Conservation (phyloP, 2,113 vertebrate genomes). For the Clarias macrocephalus region DNA sequence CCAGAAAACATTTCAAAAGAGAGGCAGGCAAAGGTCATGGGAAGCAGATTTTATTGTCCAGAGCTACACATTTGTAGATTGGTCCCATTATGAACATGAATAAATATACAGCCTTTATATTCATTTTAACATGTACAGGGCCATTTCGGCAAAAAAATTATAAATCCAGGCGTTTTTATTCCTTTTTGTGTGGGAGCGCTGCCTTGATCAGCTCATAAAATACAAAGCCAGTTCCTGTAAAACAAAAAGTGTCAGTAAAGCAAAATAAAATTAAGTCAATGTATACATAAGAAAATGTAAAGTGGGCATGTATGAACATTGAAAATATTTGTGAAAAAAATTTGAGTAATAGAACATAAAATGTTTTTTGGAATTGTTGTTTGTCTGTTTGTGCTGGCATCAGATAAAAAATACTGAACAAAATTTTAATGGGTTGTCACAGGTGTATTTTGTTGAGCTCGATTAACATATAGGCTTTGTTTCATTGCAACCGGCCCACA, state of each 20-base stretch:
- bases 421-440: no score
- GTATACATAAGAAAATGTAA: no score
- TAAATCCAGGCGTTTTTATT: conserved; percentile 54
- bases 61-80: conserved; percentile 59
- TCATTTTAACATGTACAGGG: conserved; percentile 36
- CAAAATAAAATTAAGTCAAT: no score
- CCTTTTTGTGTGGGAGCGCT: conserved; percentile 81
- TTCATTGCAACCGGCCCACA: no score
- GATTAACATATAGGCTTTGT: no score
- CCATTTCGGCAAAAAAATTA: neutral
- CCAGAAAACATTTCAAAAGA: neutral
- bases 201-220: conserved; percentile 74
- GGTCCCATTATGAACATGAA: conserved; percentile 73
- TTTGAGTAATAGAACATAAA: no score
- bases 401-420: no score
- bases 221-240: conserved; percentile 75
- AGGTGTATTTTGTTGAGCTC: no score
- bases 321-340: no score
- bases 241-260: neutral
- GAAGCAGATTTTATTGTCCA: conserved; percentile 81
- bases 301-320: no score
- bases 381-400: no score
- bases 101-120: conserved; percentile 55
- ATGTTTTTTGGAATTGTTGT: no score
- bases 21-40: conserved; percentile 51